Percentiles rank a stretch among this genome's conserved stretches.
These are phyloP conservation scores for Dasysyrphus albostriatus DNA, from an alignment of 2,888 invertebrate species.

Conservation along the genomic window DNA sequence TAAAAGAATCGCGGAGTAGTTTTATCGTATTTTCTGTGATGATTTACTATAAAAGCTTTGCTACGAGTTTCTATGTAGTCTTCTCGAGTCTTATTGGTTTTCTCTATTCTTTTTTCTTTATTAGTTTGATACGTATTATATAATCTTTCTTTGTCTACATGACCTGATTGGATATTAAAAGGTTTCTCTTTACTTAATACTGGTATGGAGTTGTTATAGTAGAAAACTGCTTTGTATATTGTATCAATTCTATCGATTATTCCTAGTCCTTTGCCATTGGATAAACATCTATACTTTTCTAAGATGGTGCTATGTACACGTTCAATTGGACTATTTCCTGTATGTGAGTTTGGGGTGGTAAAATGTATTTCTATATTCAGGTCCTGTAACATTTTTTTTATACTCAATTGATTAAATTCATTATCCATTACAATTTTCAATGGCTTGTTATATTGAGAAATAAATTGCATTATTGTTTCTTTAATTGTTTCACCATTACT, in stretches of 20 bases:
- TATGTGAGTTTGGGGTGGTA: neutral
- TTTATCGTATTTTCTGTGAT: neutral
- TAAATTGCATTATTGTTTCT: too few relatives aligned
- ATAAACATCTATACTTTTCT: neutral
- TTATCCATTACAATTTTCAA: neutral
- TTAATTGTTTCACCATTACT: too few relatives aligned
- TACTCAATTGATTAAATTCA: neutral
- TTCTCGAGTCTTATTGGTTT: neutral
- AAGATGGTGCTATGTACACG: neutral
- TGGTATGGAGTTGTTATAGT: slow-evolving; percentile 4
- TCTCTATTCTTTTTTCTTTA: slow-evolving; percentile 12
- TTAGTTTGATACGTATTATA: neutral
- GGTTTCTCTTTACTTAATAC: slow-evolving; percentile 2
- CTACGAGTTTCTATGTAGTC: neutral
- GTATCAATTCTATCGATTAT: slow-evolving; percentile 14
- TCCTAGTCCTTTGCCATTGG: neutral
- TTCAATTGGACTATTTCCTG: neutral
- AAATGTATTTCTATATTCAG: neutral
- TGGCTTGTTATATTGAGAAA: neutral
- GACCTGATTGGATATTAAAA: neutral
- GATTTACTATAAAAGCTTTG: slow-evolving; percentile 4
- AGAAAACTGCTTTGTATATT: slow-evolving; percentile 13
- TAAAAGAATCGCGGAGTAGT: neutral
- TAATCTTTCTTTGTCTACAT: slow-evolving; percentile 2
- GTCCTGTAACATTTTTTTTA: slow-evolving; percentile 2